These are phyloP conservation scores for Acrobasis repandana DNA, from an alignment of 2,888 invertebrate species.

Conservation along the genomic window DNA sequence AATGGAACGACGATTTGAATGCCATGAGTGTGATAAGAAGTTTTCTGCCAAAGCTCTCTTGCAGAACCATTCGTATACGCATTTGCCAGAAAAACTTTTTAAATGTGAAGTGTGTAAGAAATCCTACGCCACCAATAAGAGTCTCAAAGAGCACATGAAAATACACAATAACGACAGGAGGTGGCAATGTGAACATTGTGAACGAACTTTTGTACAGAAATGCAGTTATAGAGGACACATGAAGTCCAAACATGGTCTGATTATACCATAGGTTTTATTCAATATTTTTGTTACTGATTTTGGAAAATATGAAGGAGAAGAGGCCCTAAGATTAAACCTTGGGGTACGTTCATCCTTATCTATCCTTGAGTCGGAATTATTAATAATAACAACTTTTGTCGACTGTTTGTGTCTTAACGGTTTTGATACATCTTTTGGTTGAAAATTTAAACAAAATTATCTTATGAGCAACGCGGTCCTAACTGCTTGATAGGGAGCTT, in stretches of 20 bases:
- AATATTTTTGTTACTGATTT: too few relatives aligned
- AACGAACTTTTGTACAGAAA: conserved; percentile 43
- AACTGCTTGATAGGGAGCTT: too few relatives aligned
- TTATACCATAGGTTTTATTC: too few relatives aligned
- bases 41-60: conserved; percentile 42
- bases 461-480: too few relatives aligned
- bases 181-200: conserved; percentile 39
- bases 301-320: too few relatives aligned
- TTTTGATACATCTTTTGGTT: too few relatives aligned
- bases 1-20: conserved; percentile 44
- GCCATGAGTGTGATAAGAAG: conserved; percentile 42
- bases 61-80: conserved; percentile 44
- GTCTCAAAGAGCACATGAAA: conserved; percentile 30
- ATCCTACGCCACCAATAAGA: conserved; percentile 37
- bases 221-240: conserved; percentile 41
- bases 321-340: too few relatives aligned
- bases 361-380: too few relatives aligned
- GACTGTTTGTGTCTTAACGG: too few relatives aligned
- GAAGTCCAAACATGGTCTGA: conserved; percentile 30
- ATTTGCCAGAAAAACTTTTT: conserved; percentile 38
- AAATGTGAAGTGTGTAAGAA: conserved; percentile 47
- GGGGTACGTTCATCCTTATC: too few relatives aligned
- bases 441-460: too few relatives aligned
- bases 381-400: too few relatives aligned
- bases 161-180: conserved; percentile 39